Base-by-base conservation (phyloP, 2,797 vertebrate species). In the Limnodromus scolopaceus region DNA sequence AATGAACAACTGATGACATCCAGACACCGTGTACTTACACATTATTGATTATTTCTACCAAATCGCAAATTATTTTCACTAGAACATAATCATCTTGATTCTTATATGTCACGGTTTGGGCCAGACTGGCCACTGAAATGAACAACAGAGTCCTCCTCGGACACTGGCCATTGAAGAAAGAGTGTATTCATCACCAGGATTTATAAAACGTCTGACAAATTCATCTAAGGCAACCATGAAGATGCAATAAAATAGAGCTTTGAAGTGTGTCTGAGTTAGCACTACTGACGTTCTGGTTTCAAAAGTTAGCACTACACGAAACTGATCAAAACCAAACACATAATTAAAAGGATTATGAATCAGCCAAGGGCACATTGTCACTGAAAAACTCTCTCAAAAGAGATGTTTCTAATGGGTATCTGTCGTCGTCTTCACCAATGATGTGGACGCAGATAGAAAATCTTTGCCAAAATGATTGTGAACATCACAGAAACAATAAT, bases 381-480 rank as follows among this genome's bases (percentile, higher is more conserved):
- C 16, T 27, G 27, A 87, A 85, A 66, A 92, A 24, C 18, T 68
- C 39, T 75, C 86, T 90, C 58, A 72, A 20, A 0, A 68, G 61
- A 76, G 45, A 63, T 58, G 27, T 69, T 92, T 76, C 70, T 84
- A 81, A 86, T 84, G 83, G 54, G 46, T 72, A 76, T 87, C 66
- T 96, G 88, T 94, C 90, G 81, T 90, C 92, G 79, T 60, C 79
- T 75, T 81, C 66, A 79, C n/a, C 49, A 84, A 57, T 1, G 22
- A 84, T 55, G 66, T 34, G 25, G 41, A 46, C 58, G 49, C 0
- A 66, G 63, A 91, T 45, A 84, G 46, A 84, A 95, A 92, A 92
- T 63, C 57, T 78, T 70, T 39, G 46, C 66, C 93, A 92, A 92
- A 96, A 79, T 34, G 7, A 68, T 72, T 86, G 57, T 28, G 54